Base-by-base conservation (phyloP, 2,113 vertebrate species). In the Limanda limanda region DNA sequence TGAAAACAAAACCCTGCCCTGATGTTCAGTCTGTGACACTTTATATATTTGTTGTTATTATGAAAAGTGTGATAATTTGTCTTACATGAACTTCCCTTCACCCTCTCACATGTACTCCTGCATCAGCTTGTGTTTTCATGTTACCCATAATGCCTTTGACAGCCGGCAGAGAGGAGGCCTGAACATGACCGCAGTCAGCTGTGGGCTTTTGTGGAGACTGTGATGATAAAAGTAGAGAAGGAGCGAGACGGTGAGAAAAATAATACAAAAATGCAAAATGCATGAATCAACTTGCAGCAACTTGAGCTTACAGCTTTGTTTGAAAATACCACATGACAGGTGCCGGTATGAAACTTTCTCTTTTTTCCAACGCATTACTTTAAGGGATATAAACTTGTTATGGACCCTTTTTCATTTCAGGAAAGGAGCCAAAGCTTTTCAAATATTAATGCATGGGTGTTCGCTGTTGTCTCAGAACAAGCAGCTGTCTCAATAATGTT, bases 91-190 rank as follows among this genome's bases (percentile, higher is more conserved):
- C 70, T 82, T 67, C 69, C 58, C 13, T 65, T 77, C 64, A 77
- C 60, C 68, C 71, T 71, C 62, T 27, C 13, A 23, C 75, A 56
- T 59, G 68, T 35, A 20, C 52, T 27, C 61, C 27, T 55, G 55
- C 70, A 78, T 78, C 71, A 74, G 58, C 48, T n/a, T 56, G 66
- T 52, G 62, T 54, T 71, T 63, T 40, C 18, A 54, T 60, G 18
- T 63, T 74, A n/a, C 21, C 25, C 66, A 77, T 81, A 67, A 85
- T 86, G 62, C 71, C 13, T 76, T 69, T 20, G 86, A 85, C 79
- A 88, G 58, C 68, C 25, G 10, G 63, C 62, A 61, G 70, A 56
- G 77, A 13, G 25, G 57, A 68, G 68, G 68, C 64, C 58, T 61
- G 70, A 68, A 59, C 42, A 56, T 57, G 68, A 76, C 64, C 58